A percentile compares a stretch with the other conserved stretches of the same genome.
Evolutionary conservation across 2,113 vertebrate species (phyloP).

Genomic region (Zapus hudsonius): DNA sequence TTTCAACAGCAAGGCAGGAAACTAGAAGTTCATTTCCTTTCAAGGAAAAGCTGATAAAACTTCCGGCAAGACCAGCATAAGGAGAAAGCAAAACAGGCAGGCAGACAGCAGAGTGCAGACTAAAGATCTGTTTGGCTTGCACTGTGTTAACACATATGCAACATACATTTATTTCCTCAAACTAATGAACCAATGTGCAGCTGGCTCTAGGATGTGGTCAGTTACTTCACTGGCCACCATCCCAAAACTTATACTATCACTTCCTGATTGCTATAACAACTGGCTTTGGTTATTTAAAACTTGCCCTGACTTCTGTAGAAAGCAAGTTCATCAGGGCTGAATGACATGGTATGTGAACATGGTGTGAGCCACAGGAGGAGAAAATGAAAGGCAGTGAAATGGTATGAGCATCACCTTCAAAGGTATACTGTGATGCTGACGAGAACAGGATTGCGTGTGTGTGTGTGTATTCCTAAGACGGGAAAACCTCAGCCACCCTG

Average conservation of each 20-base stretch:
- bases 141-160: background rate
- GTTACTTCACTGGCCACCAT: background rate
- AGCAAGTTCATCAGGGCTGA: background rate
- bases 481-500: background rate
- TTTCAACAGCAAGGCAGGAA: background rate
- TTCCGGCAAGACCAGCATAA: background rate
- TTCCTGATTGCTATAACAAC: background rate
- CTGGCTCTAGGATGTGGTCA: background rate
- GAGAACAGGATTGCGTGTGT: background rate
- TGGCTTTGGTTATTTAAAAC: background rate
- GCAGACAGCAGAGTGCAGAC: background rate
- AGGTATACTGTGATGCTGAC: background rate
- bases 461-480: background rate
- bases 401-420: background rate
- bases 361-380: background rate
- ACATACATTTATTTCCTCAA: background rate
- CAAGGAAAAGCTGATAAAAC: background rate
- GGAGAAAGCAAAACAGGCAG: background rate
- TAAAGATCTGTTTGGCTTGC: background rate
- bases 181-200: background rate
- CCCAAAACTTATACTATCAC: background rate
- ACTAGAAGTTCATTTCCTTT: background rate
- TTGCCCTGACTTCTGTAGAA: background rate
- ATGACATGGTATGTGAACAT: background rate
- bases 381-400: background rate